Conservation (phyloP, 2,797 vertebrate species). For the Falco biarmicus region DNA sequence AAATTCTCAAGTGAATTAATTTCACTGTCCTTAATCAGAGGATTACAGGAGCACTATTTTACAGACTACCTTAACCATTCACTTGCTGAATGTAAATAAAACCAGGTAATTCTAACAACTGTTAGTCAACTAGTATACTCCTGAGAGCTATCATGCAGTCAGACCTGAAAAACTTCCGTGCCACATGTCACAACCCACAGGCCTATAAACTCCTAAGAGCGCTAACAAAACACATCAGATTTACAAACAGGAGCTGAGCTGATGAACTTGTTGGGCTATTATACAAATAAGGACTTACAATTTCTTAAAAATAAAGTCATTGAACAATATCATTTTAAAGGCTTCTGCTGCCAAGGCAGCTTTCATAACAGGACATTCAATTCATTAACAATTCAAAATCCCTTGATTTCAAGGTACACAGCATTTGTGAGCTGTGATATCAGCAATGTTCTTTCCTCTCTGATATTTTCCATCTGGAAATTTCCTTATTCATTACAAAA, state of each 20-base stretch:
- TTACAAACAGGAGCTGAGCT: constrained; percentile 10
- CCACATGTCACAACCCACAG: not conserved
- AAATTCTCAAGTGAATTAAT: not conserved
- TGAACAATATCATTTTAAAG: not conserved
- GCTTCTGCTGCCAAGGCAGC: not conserved
- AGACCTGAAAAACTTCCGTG: constrained; percentile 3
- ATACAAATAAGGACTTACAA: not conserved
- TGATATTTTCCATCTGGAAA: not conserved
- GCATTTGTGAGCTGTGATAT: not conserved
- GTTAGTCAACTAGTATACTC: not conserved
- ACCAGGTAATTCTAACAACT: not conserved
- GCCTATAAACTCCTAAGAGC: constrained; percentile 28
- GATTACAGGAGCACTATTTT: not conserved
- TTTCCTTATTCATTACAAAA: not conserved
- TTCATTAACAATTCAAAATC: not conserved
- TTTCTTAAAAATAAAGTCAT: constrained; percentile 5
- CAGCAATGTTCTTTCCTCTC: not conserved
- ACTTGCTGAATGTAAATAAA: not conserved
- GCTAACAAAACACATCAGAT: constrained; percentile 25
- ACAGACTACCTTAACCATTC: not conserved
- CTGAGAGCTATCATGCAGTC: not conserved
- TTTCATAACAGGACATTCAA: not conserved
- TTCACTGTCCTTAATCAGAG: not conserved
- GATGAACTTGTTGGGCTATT: constrained; percentile 16
- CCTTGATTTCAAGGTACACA: not conserved